Evolutionary conservation across 2,113 vertebrate genomes (phyloP).

Genomic region (Eulemur macaco): DNA sequence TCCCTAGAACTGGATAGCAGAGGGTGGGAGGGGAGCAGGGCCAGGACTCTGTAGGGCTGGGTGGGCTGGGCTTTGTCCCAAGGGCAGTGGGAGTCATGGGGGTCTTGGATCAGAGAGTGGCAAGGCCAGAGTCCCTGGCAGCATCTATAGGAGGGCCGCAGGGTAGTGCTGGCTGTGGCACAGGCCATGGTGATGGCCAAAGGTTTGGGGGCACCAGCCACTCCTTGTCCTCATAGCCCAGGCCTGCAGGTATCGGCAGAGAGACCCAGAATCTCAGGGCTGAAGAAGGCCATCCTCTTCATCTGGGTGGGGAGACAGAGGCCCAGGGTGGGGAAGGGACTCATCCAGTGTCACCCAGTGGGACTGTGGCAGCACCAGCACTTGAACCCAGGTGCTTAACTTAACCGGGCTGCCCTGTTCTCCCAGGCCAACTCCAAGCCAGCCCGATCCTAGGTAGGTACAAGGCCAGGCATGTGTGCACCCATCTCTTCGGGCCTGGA

Average conservation of each 20-base stretch:
- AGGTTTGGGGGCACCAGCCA: not conserved
- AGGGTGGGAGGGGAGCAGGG: not conserved
- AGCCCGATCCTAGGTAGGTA: not conserved
- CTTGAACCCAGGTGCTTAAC: not conserved
- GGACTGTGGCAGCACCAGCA: not conserved
- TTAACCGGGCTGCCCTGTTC: not conserved
- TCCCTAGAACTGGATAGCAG: constrained; percentile 43
- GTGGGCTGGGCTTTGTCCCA: not conserved
- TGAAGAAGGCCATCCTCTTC: not conserved
- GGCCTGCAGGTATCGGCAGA: not conserved
- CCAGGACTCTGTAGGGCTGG: not conserved
- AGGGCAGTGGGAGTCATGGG: not conserved
- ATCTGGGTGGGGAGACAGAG: not conserved
- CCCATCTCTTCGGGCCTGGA: not conserved
- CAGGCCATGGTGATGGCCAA: not conserved
- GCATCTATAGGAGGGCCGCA: not conserved
- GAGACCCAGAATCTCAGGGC: not conserved
- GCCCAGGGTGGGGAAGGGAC: not conserved
- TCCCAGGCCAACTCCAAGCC: not conserved
- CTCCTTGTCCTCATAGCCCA: not conserved
- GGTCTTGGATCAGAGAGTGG: not conserved
- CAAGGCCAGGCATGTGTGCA: not conserved
- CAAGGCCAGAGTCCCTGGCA: not conserved
- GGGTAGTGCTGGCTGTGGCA: not conserved
- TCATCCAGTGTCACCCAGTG: not conserved